Base-by-base conservation (phyloP, 2,797 vertebrate genomes). In the Rhynchonycteris naso region DNA sequence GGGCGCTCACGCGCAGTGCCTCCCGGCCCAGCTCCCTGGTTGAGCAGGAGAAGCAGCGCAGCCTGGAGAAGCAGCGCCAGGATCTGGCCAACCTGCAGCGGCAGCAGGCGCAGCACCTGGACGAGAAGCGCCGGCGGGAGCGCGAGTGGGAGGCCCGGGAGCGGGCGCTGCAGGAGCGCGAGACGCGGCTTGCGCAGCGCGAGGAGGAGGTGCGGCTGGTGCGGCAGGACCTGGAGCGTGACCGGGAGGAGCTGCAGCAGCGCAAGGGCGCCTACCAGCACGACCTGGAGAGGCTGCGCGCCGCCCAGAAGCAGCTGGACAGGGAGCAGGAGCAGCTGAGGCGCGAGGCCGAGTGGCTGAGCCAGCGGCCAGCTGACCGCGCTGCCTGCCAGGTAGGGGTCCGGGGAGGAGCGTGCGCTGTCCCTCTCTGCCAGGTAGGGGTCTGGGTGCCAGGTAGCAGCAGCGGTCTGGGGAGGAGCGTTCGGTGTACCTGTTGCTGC, bases 31-130 rank as follows among this genome's bases (percentile, higher is more conserved):
- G 98, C 93, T 99, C 99, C 0, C 98, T 99, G 95, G 98, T 99
- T 1, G 99, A 99, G 96, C 99, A 99, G 98, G 99, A 99, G 98
- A 99, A 99, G 98, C 99, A 99, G 98, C 99, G 99, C 93, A 99
- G 98, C 98, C 98, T 99, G 98, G 99, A 99, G 98, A 99, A 99
- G 97, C 99, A 99, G 97, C 98, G 99, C 47, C 99, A 99, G 98
- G 99, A 99, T 92, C 79, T 99, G 95, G 98, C 99, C 24, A 98
- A 99, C 93, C 98, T 99, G 94, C 99, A 99, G 98, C 98, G 98
- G 95, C 99, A 99, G 97, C 99, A 99, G 97, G 97, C 98, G 0
- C 99, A 99, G 95, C 99, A 99, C 80, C 98, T 98, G 68, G 99
- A 99, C 96, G 99, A 99, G 98, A 99, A 97, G 93, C 98, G 98